Evolutionary conservation across 2,888 invertebrate species (phyloP).

Genomic region (Pharmacophagus antenor): DNA sequence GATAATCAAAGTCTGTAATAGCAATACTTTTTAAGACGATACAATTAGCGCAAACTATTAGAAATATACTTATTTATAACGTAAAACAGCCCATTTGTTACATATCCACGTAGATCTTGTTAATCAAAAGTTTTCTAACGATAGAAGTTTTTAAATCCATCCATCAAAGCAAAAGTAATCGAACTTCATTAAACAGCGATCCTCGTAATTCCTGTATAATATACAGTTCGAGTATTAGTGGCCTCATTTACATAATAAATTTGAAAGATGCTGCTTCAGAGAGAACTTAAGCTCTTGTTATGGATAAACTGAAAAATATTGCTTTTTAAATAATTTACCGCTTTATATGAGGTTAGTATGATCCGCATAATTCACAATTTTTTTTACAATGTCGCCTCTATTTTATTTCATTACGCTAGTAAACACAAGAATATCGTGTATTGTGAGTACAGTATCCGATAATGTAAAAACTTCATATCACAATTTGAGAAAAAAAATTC

Average conservation of each 20-base stretch:
- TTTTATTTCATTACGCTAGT: too few species aligned
- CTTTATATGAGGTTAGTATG: background rate
- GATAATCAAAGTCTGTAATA: too few species aligned
- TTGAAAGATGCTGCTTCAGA: constrained; percentile 5
- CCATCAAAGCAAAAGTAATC: constrained; percentile 11
- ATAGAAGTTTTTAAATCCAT: constrained; percentile 50
- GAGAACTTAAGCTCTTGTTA: constrained; percentile 7
- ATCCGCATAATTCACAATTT: background rate
- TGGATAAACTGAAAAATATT: background rate
- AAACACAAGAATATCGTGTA: too few species aligned
- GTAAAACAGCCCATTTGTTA: too few species aligned
- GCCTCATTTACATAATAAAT: constrained; percentile 12
- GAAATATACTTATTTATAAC: too few species aligned
- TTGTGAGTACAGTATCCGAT: too few species aligned
- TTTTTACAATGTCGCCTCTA: too few species aligned
- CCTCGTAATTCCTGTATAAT: background rate
- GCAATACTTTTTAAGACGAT: too few species aligned
- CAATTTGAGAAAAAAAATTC: background rate
- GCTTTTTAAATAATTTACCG: background rate
- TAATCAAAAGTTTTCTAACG: constrained; percentile 58
- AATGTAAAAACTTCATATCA: too few species aligned
- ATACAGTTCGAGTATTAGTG: background rate
- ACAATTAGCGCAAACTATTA: too few species aligned
- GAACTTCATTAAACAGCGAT: constrained; percentile 15
- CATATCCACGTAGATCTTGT: background rate